These are phyloP conservation scores for Donacobius atricapilla DNA, from an alignment of 2,113 vertebrate genomes.

Conservation along the genomic window DNA sequence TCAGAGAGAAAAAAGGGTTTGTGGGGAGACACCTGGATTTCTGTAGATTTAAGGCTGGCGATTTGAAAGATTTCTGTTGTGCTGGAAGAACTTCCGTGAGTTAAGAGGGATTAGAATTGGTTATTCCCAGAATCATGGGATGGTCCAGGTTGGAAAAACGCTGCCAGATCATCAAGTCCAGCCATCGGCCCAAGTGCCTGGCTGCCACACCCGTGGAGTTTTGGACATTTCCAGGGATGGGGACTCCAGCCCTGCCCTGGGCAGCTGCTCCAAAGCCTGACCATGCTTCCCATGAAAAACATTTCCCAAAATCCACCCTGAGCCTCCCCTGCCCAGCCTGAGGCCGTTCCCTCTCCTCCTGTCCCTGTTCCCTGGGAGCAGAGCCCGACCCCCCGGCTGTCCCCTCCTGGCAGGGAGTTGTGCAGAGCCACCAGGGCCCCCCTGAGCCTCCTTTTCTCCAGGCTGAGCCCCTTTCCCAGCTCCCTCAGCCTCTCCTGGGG, in stretches of 20 bases:
- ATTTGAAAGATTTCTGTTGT: neutral
- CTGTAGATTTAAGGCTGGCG: neutral
- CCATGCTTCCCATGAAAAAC: rapidly evolving
- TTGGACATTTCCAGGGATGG: neutral
- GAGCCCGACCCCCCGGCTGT: neutral
- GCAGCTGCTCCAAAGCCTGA: rapidly evolving
- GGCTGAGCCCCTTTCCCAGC: neutral
- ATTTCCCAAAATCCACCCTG: rapidly evolving
- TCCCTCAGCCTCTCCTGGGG: neutral
- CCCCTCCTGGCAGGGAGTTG: neutral
- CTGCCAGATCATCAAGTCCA: too few relatives aligned
- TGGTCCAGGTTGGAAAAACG: neutral
- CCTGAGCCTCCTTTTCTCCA: neutral
- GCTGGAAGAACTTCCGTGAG: neutral
- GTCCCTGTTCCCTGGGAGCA: neutral
- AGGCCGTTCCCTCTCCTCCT: neutral
- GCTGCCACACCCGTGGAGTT: rapidly evolving
- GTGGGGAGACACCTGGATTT: neutral
- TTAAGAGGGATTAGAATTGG: neutral
- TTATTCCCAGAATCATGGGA: neutral
- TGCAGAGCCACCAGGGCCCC: neutral
- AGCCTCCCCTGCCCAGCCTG: neutral
- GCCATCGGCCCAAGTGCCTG: neutral
- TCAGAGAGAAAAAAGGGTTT: neutral
- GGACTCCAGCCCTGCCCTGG: rapidly evolving